Percentiles rank a stretch among this genome's conserved stretches.
Conservation (phyloP, 1,140 invertebrate genomes). For the Agraylea sexmaculata region DNA sequence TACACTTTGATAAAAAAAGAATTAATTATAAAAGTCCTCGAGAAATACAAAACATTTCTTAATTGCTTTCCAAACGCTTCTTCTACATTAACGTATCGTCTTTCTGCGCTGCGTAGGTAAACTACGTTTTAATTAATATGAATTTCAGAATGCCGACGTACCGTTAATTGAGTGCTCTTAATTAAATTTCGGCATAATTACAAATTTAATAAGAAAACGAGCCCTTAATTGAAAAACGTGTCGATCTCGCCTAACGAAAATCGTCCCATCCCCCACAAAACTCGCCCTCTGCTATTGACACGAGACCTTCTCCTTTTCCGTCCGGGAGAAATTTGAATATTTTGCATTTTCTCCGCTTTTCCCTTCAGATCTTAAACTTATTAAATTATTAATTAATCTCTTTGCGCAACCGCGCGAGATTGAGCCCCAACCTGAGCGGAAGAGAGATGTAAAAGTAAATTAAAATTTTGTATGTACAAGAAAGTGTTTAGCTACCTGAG, state of each 20-base stretch:
- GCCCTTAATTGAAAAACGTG: slow-evolving; percentile 21
- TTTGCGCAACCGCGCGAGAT: not conserved
- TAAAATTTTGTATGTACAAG: too few species aligned
- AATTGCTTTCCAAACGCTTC: too few species aligned
- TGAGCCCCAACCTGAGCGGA: slow-evolving; percentile 5
- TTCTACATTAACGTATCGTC: too few species aligned
- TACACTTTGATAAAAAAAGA: too few species aligned
- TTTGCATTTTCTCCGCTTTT: slow-evolving; percentile 9
- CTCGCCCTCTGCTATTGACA: not conserved
- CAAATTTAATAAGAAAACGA: slow-evolving; percentile 24
- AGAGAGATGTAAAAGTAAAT: not conserved
- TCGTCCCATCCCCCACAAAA: too few species aligned
- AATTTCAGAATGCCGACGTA: slow-evolving; percentile 15
- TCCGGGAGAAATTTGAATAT: too few species aligned
- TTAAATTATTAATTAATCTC: not conserved
- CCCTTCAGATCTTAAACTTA: not conserved
- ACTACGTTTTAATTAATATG: slow-evolving; percentile 23
- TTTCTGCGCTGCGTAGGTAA: too few species aligned
- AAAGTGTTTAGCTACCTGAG: too few species aligned
- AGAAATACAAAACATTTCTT: too few species aligned
- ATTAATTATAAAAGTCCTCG: too few species aligned
- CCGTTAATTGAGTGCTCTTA: slow-evolving; percentile 22
- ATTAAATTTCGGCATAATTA: slow-evolving; percentile 24
- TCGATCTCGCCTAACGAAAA: too few species aligned
- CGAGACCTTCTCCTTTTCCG: too few species aligned